Percentiles rank a stretch among this genome's conserved stretches.
These are phyloP conservation scores for Chlorodrepanis virens DNA, from an alignment of 2,113 vertebrate species.

Conservation along the genomic window DNA sequence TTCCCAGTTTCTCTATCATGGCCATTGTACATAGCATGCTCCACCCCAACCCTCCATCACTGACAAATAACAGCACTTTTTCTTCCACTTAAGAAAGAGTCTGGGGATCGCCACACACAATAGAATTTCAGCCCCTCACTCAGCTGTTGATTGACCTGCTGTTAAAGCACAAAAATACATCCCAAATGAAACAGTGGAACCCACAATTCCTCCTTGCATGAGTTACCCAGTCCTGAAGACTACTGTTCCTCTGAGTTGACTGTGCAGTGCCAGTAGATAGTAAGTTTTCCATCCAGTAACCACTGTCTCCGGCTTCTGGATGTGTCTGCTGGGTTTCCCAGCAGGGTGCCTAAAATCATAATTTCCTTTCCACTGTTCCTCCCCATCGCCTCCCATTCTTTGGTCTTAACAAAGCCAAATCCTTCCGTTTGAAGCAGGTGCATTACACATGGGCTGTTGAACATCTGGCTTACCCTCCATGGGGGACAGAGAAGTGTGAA, in stretches of 20 bases:
- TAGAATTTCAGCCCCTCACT: background rate
- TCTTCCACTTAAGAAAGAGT: background rate
- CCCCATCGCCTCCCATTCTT: background rate
- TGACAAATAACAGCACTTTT: background rate
- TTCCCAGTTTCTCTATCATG: background rate
- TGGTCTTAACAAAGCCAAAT: background rate
- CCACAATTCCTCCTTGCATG: background rate
- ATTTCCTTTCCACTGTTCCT: background rate
- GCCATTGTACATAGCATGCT: background rate
- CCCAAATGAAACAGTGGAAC: background rate
- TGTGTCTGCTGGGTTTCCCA: background rate
- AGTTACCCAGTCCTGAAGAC: background rate
- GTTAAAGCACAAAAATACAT: background rate
- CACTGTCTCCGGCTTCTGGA: background rate
- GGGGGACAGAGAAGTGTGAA: background rate
- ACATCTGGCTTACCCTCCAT: slow-evolving; percentile 36
- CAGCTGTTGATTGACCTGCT: background rate
- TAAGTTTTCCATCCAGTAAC: background rate
- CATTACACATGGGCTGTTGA: background rate
- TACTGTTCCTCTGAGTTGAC: background rate
- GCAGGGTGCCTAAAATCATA: background rate
- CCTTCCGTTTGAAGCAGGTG: slow-evolving; percentile 8
- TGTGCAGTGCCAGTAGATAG: background rate
- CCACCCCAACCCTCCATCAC: fast-evolving
- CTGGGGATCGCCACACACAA: background rate